phyloP scores from a whole-genome alignment of 2,113 vertebrate species.

The Lontra canadensis region DNA sequence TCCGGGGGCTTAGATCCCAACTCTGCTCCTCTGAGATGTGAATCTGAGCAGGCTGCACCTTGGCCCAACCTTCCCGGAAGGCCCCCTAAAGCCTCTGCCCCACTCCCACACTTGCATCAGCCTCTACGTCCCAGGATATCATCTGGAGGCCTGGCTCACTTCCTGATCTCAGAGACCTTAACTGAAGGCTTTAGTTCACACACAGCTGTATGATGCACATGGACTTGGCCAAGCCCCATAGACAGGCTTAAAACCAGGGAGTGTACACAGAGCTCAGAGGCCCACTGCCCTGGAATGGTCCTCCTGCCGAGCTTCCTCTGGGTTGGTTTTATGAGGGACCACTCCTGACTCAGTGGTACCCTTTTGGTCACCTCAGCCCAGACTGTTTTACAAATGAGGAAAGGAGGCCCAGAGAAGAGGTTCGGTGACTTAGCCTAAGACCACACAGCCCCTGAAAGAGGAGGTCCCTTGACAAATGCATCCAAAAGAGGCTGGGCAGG shows the following conservation, averaged over 20 bases:
- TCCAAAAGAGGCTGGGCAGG: background rate
- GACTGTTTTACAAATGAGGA: background rate
- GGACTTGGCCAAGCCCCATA: background rate
- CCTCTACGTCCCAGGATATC: background rate
- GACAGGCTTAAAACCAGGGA: background rate
- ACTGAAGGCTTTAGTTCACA: background rate
- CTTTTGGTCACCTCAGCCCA: background rate
- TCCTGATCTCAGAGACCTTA: background rate
- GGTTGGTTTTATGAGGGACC: background rate
- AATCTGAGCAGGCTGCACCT: background rate
- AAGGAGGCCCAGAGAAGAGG: background rate
- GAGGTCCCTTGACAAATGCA: background rate
- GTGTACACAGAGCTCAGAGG: background rate
- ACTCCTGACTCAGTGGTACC: background rate
- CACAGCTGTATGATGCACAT: background rate
- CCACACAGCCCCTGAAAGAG: background rate
- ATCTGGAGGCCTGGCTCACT: background rate
- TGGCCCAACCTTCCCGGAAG: background rate
- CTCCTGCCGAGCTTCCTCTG: background rate
- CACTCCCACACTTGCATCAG: no score
- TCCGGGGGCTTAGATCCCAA: background rate
- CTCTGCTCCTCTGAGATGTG: background rate
- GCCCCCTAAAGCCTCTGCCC: background rate
- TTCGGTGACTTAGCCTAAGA: background rate
- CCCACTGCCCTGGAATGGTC: background rate